These are phyloP conservation scores for Thamnaconus septentrionalis DNA, from an alignment of 2,113 vertebrate genomes.

Conservation along the genomic window DNA sequence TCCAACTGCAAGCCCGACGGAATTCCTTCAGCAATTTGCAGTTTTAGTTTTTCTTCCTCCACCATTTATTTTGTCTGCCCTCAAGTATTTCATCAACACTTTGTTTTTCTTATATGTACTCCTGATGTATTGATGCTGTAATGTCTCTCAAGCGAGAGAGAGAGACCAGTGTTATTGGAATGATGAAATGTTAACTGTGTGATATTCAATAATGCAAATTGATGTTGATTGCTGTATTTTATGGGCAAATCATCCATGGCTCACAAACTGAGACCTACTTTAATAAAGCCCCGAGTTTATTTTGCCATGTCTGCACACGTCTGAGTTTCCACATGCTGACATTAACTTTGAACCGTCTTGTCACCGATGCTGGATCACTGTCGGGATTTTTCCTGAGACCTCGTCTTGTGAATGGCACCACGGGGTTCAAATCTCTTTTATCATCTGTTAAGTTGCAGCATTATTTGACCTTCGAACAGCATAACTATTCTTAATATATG, in stretches of 20 bases:
- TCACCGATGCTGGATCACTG: constrained; percentile 71
- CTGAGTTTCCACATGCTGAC: constrained; percentile 28
- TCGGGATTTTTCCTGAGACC: constrained; percentile 24
- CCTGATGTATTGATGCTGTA: constrained; percentile 35
- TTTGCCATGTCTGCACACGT: constrained; percentile 34
- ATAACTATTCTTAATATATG: constrained; percentile 49
- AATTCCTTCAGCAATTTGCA: constrained; percentile 6
- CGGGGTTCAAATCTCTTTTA: constrained; percentile 45
- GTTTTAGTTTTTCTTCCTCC: background rate
- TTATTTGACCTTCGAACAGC: constrained; percentile 50
- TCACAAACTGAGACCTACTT: constrained; percentile 11
- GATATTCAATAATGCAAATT: constrained; percentile 4
- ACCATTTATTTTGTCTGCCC: background rate
- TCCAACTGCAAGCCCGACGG: constrained; percentile 37
- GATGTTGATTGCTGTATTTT: constrained; percentile 25
- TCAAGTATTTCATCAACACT: constrained; percentile 37
- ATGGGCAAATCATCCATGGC: constrained; percentile 14
- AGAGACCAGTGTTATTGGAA: constrained; percentile 19
- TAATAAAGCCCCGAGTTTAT: constrained; percentile 14
- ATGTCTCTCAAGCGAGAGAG: constrained; percentile 21
- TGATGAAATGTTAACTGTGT: constrained; percentile 4
- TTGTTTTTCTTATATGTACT: constrained; percentile 37
- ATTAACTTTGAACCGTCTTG: constrained; percentile 17
- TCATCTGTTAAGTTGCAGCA: constrained; percentile 44
- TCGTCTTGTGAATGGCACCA: constrained; percentile 26